Evolutionary conservation across 2,888 invertebrate genomes (phyloP), one percentile per base, ranked within the genome.

Genomic region (Zonitis immaculata): DNA sequence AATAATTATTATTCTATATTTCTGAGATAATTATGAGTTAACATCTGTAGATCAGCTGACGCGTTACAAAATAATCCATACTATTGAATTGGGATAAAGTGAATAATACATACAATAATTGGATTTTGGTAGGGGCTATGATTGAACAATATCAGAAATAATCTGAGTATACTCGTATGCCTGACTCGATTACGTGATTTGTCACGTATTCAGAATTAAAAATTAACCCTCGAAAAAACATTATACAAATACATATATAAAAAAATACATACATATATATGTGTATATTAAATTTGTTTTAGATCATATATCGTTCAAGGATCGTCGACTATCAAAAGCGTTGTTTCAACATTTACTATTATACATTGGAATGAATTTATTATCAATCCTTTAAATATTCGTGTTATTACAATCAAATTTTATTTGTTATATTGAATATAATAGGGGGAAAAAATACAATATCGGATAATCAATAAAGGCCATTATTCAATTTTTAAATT

Each of bases 1-100:
- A n/a, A n/a, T n/a, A n/a, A n/a, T n/a, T 59, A 61, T 59, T 59
- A 61, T 61, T 61, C 59, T 59, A 59, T 59, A 58, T 59, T 58
- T 61, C 61, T 59, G 49, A 48, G 54, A 56, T 56, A 61, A 58
- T n/a, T 59, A 58, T 58, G 58, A 61, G 58, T 61, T 59, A 58
- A 58, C 59, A 59, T 61, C 61, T 58, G 60, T 58, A 60, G 60
- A 60, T 60, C 60, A 57, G 54, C 58, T 52, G 55, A 58, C 55
- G 55, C 52, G 44, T 48, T 57, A 55, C 57, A 60, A 57, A 54
- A 48, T 54, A 54, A 57, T 61, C 57, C 47, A 56, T 56, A 54
- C 52, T 55, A 61, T 54, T 57, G 57, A 61, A 61, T 61, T 59
- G 55, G 58, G 52, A 52, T 55, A 56, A 47, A 47, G 52, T 61